Conservation (phyloP, 2,113 vertebrate species). For the Paratilapia polleni region DNA sequence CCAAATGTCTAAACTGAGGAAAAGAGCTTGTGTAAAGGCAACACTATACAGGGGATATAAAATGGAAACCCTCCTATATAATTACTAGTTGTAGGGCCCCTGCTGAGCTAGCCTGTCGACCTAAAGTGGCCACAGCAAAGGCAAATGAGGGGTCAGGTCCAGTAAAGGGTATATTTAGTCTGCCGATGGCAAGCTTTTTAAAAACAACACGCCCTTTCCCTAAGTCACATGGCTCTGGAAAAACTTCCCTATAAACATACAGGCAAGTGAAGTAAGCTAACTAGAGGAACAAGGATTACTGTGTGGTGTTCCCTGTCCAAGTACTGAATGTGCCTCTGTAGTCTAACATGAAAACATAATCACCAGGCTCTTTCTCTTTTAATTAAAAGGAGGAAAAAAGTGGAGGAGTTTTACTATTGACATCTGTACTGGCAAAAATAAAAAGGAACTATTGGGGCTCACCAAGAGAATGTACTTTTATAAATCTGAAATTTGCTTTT, state of each 20-base stretch:
- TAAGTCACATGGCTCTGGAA: constrained; percentile 66
- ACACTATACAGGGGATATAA: constrained; percentile 71
- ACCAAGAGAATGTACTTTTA: neutral
- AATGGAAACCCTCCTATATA: constrained; percentile 76
- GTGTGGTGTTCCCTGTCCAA: constrained; percentile 54
- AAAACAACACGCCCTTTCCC: constrained; percentile 76
- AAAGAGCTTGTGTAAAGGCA: constrained; percentile 70
- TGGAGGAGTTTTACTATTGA: constrained; percentile 49
- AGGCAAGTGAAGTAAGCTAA: constrained; percentile 51
- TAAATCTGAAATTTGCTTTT: neutral
- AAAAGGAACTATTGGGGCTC: neutral
- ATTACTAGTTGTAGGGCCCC: constrained; percentile 73
- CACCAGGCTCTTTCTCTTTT: constrained; percentile 50
- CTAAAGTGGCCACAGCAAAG: constrained; percentile 83
- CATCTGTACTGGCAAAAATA: constrained; percentile 48
- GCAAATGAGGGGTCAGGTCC: constrained; percentile 82
- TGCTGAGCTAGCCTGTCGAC: constrained; percentile 76
- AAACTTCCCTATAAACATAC: constrained; percentile 70
- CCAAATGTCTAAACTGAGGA: constrained; percentile 54
- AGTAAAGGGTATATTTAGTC: constrained; percentile 83
- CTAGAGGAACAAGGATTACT: constrained; percentile 47
- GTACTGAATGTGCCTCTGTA: constrained; percentile 39
- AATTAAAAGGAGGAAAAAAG: constrained; percentile 49
- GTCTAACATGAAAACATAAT: constrained; percentile 71
- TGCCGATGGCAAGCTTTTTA: constrained; percentile 71